These are phyloP conservation scores for Hippoglossus stenolepis DNA, from an alignment of 2,113 vertebrate species.

Conservation along the genomic window DNA sequence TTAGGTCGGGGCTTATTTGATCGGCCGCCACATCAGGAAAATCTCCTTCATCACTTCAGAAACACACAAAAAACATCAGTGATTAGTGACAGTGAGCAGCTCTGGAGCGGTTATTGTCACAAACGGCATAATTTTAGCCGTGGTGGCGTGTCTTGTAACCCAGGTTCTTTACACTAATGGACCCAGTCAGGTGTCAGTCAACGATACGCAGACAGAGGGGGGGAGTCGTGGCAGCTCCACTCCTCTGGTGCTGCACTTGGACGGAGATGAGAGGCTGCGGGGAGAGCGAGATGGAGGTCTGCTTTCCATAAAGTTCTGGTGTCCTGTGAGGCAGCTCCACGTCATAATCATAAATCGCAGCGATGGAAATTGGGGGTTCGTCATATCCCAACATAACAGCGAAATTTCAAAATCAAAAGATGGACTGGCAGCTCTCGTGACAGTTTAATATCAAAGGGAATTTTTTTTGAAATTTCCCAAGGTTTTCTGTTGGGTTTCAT, in stretches of 20 bases:
- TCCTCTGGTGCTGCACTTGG: conserved; percentile 71
- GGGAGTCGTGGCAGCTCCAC: conserved; percentile 59
- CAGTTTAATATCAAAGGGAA: conserved; percentile 63
- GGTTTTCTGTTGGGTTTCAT: conserved; percentile 43
- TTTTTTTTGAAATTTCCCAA: conserved; percentile 34
- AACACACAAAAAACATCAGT: not conserved
- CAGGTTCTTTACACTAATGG: conserved; percentile 53
- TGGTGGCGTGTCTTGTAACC: conserved; percentile 30
- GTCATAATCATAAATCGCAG: conserved; percentile 80
- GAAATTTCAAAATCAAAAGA: conserved; percentile 67
- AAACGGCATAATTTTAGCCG: not conserved
- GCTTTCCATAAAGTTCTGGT: conserved; percentile 81
- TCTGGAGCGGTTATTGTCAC: not conserved
- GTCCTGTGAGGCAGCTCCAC: conserved; percentile 73
- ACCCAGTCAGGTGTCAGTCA: conserved; percentile 75
- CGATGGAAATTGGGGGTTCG: conserved; percentile 69
- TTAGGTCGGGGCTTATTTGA: conserved; percentile 78
- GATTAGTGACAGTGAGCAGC: conserved; percentile 20
- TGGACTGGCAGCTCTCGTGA: conserved; percentile 56
- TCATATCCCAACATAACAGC: conserved; percentile 67
- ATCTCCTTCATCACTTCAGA: conserved; percentile 10
- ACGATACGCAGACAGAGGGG: conserved; percentile 56
- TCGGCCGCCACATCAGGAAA: conserved; percentile 15
- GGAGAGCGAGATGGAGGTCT: conserved; percentile 66
- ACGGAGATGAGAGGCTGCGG: conserved; percentile 72